Percentiles rank a stretch among this genome's conserved stretches.
These are phyloP conservation scores for Salvelinus namaycush DNA, from an alignment of 2,113 vertebrate species.

Conservation along the genomic window DNA sequence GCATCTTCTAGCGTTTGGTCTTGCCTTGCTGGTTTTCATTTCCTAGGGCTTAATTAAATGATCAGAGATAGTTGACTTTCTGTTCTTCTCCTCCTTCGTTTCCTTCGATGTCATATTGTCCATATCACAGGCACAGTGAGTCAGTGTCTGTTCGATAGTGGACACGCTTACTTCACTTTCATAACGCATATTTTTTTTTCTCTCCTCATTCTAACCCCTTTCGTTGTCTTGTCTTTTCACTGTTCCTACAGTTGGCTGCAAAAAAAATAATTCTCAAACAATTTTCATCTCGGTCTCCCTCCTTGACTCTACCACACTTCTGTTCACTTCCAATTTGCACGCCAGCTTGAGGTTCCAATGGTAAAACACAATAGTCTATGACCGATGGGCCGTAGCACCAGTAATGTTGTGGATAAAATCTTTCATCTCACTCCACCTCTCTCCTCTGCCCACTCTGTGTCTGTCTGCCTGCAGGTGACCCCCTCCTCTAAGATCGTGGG, in stretches of 20 bases:
- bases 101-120: slow-evolving; percentile 31
- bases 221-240: slow-evolving; percentile 1
- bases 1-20: slow-evolving; percentile 33
- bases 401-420: background rate
- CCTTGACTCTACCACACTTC: background rate
- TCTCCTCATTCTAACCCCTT: background rate
- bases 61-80: slow-evolving; percentile 38
- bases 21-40: slow-evolving; percentile 42
- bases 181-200: background rate
- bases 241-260: background rate
- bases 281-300: background rate
- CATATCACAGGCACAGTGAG: slow-evolving; percentile 14
- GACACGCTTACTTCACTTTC: slow-evolving; percentile 5
- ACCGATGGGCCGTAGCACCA: background rate
- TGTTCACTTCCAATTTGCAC: background rate
- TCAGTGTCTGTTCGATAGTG: slow-evolving; percentile 10
- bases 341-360: background rate
- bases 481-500: slow-evolving; percentile 95
- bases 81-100: background rate
- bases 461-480: slow-evolving; percentile 77
- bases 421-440: background rate
- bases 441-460: background rate
- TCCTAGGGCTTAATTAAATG: slow-evolving; percentile 48
- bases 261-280: background rate
- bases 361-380: background rate